Percentiles rank a stretch among this genome's conserved stretches.
Conservation (phyloP, 1,140 invertebrate genomes). For the Patella vulgata region DNA sequence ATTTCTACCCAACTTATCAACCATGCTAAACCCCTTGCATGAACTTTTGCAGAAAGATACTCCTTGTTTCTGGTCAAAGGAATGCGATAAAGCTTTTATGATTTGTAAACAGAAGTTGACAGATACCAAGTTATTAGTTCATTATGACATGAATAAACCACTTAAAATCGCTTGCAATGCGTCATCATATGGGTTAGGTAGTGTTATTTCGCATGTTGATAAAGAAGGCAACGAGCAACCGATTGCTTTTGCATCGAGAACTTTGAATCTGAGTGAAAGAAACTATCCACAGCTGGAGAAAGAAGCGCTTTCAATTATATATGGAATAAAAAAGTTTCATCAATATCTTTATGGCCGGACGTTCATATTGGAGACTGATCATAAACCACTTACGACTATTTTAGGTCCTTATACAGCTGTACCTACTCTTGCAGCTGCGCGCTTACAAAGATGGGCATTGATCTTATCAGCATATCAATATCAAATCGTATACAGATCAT, state of each 20-base stretch:
- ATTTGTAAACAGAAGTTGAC: constrained; percentile 31
- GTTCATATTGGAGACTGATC: constrained; percentile 58
- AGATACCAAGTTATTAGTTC: constrained; percentile 43
- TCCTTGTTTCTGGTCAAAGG: constrained; percentile 15
- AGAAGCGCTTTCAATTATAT: constrained; percentile 70
- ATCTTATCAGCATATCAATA: constrained; percentile 59
- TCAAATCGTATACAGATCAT: constrained; percentile 43
- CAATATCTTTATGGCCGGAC: constrained; percentile 67
- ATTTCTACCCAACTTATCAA: constrained; percentile 41
- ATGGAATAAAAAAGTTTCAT: constrained; percentile 70
- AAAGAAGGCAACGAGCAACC: constrained; percentile 59
- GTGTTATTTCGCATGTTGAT: constrained; percentile 65
- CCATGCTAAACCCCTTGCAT: constrained; percentile 19
- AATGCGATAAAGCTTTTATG: constrained; percentile 19
- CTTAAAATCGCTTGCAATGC: constrained; percentile 68
- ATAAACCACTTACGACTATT: constrained; percentile 66
- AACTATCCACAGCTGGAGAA: constrained; percentile 70
- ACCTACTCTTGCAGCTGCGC: constrained; percentile 45
- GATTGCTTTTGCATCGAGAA: constrained; percentile 67
- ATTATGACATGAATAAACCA: constrained; percentile 60
- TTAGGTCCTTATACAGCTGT: constrained; percentile 52
- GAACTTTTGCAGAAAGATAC: constrained; percentile 13
- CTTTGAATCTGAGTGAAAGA: constrained; percentile 63
- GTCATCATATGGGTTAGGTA: constrained; percentile 66
- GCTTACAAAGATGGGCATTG: constrained; percentile 64